Conservation (phyloP, 2,113 vertebrate species). For the Ancistrus triradiatus region DNA sequence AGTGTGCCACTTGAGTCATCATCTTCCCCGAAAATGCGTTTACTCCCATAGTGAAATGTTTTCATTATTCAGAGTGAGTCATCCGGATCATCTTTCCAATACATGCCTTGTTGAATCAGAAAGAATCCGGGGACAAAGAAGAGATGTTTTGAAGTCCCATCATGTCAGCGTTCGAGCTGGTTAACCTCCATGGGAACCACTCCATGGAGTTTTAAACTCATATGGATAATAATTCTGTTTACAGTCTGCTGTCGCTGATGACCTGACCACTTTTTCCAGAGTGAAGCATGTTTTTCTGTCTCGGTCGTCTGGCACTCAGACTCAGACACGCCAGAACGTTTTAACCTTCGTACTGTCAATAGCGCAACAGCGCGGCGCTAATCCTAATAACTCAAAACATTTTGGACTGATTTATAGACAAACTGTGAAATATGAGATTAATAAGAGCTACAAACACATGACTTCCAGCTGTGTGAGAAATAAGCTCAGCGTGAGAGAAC, state of each 20-base stretch:
- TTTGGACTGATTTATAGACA: no score
- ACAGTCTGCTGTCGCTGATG: no score
- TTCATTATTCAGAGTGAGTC: constrained; percentile 42
- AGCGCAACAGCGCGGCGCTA: constrained; percentile 15
- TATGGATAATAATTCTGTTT: not conserved
- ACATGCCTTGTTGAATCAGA: constrained; percentile 7
- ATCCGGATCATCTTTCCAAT: constrained; percentile 11
- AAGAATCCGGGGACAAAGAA: constrained; percentile 1
- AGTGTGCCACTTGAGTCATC: constrained; percentile 39
- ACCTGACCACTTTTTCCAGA: no score
- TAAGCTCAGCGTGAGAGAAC: not conserved
- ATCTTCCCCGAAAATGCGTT: constrained; percentile 31
- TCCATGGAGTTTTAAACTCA: no score
- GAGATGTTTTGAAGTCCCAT: not conserved
- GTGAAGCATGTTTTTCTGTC: not conserved
- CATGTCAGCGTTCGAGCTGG: not conserved
- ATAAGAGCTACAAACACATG: constrained; percentile 46
- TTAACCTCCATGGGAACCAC: no score
- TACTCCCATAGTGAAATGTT: constrained; percentile 45
- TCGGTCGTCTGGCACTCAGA: constrained; percentile 6
- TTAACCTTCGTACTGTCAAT: no score
- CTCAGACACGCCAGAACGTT: not conserved
- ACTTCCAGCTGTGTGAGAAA: constrained; percentile 21
- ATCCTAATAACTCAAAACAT: constrained; percentile 32
- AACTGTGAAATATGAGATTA: constrained; percentile 52